These are phyloP conservation scores for Cylas formicarius DNA, from an alignment of 1,140 invertebrate species.

Conservation along the genomic window DNA sequence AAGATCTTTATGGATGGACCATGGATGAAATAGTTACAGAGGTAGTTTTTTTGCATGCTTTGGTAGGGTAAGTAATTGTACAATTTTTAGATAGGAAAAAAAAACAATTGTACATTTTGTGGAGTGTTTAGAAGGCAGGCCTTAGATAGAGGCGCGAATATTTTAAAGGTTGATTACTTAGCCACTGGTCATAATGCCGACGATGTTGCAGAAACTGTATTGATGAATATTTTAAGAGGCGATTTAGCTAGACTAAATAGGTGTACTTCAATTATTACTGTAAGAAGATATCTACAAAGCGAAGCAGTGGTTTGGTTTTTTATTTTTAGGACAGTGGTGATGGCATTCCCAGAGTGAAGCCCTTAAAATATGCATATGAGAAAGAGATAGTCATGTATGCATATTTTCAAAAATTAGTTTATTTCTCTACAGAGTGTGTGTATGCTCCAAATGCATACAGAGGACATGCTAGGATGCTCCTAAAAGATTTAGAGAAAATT, in stretches of 20 bases:
- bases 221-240: slow-evolving; percentile 97
- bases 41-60: slow-evolving; percentile 38
- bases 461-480: slow-evolving; percentile 82
- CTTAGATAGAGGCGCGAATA: slow-evolving; percentile 83
- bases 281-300: slow-evolving; percentile 41
- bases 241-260: slow-evolving; percentile 89
- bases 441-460: slow-evolving; percentile 98
- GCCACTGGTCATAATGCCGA: slow-evolving; percentile 99
- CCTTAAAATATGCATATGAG: slow-evolving; percentile 97
- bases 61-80: slow-evolving; percentile 9
- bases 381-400: slow-evolving; percentile 99
- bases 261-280: slow-evolving; percentile 84
- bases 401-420: slow-evolving; percentile 93
- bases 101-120: slow-evolving; percentile 99
- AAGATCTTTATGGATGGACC: slow-evolving; percentile 99
- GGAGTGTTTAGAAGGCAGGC: slow-evolving; percentile 96
- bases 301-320: slow-evolving; percentile 24
- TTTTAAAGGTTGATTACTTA: slow-evolving; percentile 85
- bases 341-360: slow-evolving; percentile 88
- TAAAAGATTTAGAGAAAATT: slow-evolving; percentile 95
- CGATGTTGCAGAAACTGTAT: slow-evolving; percentile 96
- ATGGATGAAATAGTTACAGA: slow-evolving; percentile 97
- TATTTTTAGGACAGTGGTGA: slow-evolving; percentile 62
- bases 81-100: slow-evolving; percentile 71
- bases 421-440: slow-evolving; percentile 98